A percentile compares a stretch with the other conserved stretches of the same genome.
Evolutionary conservation across 2,797 vertebrate genomes (phyloP).

Genomic region (Molossus alvarezi): DNA sequence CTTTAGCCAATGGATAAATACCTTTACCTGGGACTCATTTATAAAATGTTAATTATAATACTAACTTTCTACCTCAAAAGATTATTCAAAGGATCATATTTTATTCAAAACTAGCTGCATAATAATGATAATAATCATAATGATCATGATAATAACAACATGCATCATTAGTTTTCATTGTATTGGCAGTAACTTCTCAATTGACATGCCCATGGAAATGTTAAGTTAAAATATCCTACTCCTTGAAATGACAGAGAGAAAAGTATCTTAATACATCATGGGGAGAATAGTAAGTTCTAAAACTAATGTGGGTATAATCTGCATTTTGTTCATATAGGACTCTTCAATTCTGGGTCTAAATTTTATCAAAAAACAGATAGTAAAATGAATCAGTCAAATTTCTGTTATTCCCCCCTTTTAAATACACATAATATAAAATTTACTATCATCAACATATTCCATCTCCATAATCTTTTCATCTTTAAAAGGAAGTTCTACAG

Average conservation of each 20-base stretch:
- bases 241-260: slow-evolving; percentile 15
- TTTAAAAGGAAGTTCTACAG: neutral
- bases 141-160: neutral
- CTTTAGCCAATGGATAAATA: neutral
- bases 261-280: neutral
- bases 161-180: slow-evolving; percentile 64
- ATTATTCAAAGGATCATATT: slow-evolving; percentile 55
- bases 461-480: neutral
- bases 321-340: neutral
- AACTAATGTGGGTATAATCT: neutral
- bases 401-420: neutral
- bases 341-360: slow-evolving; percentile 4
- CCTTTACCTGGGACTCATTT: neutral
- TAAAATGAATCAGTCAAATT: neutral
- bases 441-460: neutral
- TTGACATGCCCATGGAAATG: neutral
- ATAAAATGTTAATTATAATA: slow-evolving; percentile 16
- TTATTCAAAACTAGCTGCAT: neutral
- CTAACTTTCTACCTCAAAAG: neutral
- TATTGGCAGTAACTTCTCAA: slow-evolving; percentile 62
- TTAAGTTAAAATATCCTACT: neutral
- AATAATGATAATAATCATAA: neutral
- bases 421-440: neutral
- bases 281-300: neutral
- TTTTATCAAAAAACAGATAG: neutral